phyloP scores from a whole-genome alignment of 2,888 invertebrate species.

The Monoplex corrugatus region DNA sequence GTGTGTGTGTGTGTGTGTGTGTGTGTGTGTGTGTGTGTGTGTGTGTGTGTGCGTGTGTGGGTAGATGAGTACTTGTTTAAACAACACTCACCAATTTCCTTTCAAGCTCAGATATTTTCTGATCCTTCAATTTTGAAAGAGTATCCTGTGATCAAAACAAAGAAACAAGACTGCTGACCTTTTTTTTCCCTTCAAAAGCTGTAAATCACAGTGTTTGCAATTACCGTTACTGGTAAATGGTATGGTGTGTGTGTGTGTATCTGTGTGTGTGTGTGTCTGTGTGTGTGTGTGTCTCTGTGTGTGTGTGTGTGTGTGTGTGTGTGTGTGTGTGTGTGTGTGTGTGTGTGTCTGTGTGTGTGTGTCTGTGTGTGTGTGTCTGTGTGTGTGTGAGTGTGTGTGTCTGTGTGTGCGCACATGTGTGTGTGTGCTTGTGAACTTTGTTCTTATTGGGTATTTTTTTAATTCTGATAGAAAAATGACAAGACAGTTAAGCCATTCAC shows the following conservation, averaged over 20 bases:
- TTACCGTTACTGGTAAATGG: neutral
- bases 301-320: slow-evolving; percentile 24
- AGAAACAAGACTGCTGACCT: neutral
- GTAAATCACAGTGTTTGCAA: no score
- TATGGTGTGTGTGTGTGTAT: neutral
- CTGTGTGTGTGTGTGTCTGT: slow-evolving; percentile 13
- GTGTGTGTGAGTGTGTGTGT: slow-evolving; percentile 2
- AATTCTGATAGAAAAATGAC: no score
- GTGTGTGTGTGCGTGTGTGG: slow-evolving; percentile 5
- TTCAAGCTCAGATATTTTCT: slow-evolving; percentile 70
- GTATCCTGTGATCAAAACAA: slow-evolving; percentile 60
- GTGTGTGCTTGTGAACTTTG: no score
- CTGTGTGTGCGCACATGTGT: no score
- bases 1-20: neutral
- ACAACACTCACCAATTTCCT: slow-evolving; percentile 69
- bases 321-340: neutral
- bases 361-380: slow-evolving; percentile 13
- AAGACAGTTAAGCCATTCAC: no score
- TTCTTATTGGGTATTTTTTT: no score
- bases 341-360: neutral
- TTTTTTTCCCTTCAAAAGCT: neutral
- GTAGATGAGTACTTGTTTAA: no score
- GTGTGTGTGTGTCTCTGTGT: neutral
- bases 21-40: slow-evolving; percentile 15
- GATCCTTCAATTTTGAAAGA: slow-evolving; percentile 68